phyloP scores from a whole-genome alignment of 1,140 invertebrate species.

The Tetranychus urticae region DNA sequence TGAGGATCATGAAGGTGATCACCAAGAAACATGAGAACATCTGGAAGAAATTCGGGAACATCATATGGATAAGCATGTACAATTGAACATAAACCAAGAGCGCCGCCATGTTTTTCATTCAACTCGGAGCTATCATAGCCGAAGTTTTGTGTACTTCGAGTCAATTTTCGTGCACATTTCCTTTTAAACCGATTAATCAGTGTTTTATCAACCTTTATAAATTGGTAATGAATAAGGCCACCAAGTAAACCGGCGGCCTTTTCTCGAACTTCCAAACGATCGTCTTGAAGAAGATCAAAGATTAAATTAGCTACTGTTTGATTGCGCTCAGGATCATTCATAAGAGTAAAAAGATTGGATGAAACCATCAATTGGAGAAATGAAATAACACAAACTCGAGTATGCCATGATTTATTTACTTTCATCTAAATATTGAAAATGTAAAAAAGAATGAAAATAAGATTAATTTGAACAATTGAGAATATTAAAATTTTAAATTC shows the following conservation, averaged over 20 bases:
- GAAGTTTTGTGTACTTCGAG: constrained; percentile 20
- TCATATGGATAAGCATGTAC: constrained; percentile 71
- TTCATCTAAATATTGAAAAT: constrained; percentile 15
- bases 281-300: constrained; percentile 34
- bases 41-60: constrained; percentile 55
- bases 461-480: not conserved
- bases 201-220: constrained; percentile 29
- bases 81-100: constrained; percentile 67
- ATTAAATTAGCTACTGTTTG: constrained; percentile 15
- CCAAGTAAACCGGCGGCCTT: constrained; percentile 54
- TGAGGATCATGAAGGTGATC: constrained; percentile 61
- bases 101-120: constrained; percentile 40
- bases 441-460: too few species aligned
- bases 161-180: constrained; percentile 11
- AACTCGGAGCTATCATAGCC: constrained; percentile 18
- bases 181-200: constrained; percentile 15
- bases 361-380: constrained; percentile 59
- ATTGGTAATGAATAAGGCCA: constrained; percentile 61
- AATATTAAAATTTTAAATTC: not conserved
- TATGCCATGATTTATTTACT: constrained; percentile 42
- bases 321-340: constrained; percentile 28
- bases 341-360: constrained; percentile 48
- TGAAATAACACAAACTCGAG: constrained; percentile 38
- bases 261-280: constrained; percentile 47
- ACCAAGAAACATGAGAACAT: constrained; percentile 50